Evolutionary conservation across 2,113 vertebrate species (phyloP).

Genomic region (Puffinus mauretanicus): DNA sequence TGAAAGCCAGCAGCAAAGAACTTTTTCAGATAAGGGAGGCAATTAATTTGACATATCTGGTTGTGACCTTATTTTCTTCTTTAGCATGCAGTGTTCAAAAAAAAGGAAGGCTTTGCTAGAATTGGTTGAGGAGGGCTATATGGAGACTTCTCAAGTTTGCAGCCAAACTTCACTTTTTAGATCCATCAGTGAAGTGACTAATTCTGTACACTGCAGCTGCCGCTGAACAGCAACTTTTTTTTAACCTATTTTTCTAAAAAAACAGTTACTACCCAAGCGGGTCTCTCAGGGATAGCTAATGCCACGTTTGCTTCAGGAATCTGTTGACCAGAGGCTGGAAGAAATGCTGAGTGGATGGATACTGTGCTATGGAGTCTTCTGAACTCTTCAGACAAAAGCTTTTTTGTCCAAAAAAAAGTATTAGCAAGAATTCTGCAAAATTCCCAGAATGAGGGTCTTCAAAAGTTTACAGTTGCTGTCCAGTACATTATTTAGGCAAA

Average conservation of each 20-base stretch:
- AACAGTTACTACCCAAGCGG: not conserved
- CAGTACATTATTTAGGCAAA: not conserved
- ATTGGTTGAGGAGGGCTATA: not conserved
- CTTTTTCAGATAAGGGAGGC: conserved; percentile 4
- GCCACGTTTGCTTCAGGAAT: not conserved
- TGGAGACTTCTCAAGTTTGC: not conserved
- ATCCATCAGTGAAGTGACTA: not conserved
- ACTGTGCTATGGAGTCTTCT: not conserved
- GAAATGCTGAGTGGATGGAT: not conserved
- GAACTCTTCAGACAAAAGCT: not conserved
- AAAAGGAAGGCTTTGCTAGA: not conserved
- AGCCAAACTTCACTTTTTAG: not conserved
- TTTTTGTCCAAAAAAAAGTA: not conserved
- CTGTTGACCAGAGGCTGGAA: not conserved
- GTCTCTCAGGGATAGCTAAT: not conserved
- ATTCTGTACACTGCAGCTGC: not conserved
- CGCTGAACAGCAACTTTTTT: not conserved
- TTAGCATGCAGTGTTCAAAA: not conserved
- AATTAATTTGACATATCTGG: conserved; percentile 17
- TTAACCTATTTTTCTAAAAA: not conserved
- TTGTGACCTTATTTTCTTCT: conserved; percentile 20
- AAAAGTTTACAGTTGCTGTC: not conserved
- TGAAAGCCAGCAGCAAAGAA: not conserved
- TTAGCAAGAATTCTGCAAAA: not conserved
- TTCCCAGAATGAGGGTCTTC: not conserved